phyloP scores from a whole-genome alignment of 2,797 vertebrate species.

The Antennarius maculatus region DNA sequence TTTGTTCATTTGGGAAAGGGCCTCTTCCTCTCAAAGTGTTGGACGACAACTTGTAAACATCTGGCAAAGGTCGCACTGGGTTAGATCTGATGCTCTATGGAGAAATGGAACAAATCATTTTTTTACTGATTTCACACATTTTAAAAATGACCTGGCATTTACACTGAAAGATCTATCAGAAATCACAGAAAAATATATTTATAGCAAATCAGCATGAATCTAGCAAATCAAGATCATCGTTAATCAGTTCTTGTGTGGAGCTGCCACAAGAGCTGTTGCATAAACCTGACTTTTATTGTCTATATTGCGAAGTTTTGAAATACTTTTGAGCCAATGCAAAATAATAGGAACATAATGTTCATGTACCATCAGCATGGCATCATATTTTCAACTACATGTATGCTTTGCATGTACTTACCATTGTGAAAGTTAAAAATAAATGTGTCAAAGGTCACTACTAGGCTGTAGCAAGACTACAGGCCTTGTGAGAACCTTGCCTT shows the following conservation, averaged over 20 bases:
- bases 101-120: constrained; percentile 33
- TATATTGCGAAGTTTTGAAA: constrained; percentile 6
- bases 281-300: constrained; percentile 5
- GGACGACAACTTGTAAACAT: constrained; percentile 24
- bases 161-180: constrained; percentile 24
- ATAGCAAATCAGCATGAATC: constrained; percentile 50
- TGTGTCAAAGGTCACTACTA: constrained; percentile 49
- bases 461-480: constrained; percentile 36
- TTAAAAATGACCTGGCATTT: constrained; percentile 13
- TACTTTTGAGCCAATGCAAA: not conserved
- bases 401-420: not conserved
- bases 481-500: constrained; percentile 62
- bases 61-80: constrained; percentile 28
- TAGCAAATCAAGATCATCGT: constrained; percentile 30
- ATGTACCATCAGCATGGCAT: not conserved
- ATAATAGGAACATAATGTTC: not conserved
- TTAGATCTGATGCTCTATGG: constrained; percentile 17
- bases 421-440: constrained; percentile 24
- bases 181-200: constrained; percentile 41
- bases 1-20: constrained; percentile 8
- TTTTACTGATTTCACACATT: constrained; percentile 21
- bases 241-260: constrained; percentile 27
- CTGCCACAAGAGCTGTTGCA: constrained; percentile 15
- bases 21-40: constrained; percentile 11
- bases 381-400: constrained; percentile 4